phyloP scores from a whole-genome alignment of 2,888 invertebrate genomes.

The Heliothis peltigera region DNA sequence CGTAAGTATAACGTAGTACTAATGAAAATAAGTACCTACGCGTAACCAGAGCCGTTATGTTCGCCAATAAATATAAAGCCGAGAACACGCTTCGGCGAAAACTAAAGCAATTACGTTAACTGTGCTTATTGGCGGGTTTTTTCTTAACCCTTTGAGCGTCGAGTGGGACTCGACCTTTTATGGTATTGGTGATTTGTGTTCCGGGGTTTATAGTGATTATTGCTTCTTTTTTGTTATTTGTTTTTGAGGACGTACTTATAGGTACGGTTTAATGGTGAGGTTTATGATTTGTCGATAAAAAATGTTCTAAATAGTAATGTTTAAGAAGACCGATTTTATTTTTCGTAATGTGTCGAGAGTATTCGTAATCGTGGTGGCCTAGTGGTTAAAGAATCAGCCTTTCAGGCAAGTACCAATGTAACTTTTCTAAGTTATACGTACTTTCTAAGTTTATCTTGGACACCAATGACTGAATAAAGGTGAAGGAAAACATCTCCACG shows the following conservation, averaged over 20 bases:
- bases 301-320: neutral
- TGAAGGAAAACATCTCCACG: too few species aligned
- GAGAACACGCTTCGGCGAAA: slow-evolving; percentile 41
- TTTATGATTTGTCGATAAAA: neutral
- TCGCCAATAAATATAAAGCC: slow-evolving; percentile 35
- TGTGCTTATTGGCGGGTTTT: slow-evolving; percentile 47
- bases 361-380: too few species aligned
- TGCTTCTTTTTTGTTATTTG: neutral
- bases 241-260: neutral
- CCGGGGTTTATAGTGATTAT: slow-evolving; percentile 9
- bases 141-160: slow-evolving; percentile 52
- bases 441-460: too few species aligned
- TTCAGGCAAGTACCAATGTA: too few species aligned
- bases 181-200: slow-evolving; percentile 30
- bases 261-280: neutral
- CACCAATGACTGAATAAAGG: too few species aligned
- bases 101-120: slow-evolving; percentile 59
- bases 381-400: too few species aligned
- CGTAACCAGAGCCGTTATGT: slow-evolving; percentile 18
- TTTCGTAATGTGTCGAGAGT: too few species aligned
- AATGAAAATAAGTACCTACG: slow-evolving; percentile 21
- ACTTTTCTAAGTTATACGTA: too few species aligned
- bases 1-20: slow-evolving; percentile 3
- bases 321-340: too few species aligned
- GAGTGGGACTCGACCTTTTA: slow-evolving; percentile 24